Evolutionary conservation across 2,113 vertebrate species (phyloP).

Genomic region (Brachyistius frenatus): DNA sequence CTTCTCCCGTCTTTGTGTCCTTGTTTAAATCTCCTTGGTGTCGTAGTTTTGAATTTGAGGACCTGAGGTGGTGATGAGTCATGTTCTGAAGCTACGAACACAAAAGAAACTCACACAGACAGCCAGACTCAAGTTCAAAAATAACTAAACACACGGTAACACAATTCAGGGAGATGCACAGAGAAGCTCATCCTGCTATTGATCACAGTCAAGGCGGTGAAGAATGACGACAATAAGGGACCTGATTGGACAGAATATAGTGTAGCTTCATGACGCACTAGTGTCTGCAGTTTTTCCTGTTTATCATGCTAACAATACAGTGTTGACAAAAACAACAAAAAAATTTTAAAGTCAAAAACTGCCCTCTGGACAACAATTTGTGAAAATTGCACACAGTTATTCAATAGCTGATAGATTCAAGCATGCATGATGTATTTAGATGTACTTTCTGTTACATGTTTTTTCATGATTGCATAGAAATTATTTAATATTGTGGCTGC

Average conservation of each 20-base stretch:
- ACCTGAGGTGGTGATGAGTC: conserved; percentile 44
- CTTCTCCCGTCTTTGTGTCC: neutral
- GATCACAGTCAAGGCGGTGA: neutral
- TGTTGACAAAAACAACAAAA: too few relatives aligned
- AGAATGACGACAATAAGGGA: neutral
- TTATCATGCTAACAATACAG: neutral
- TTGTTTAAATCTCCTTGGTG: neutral
- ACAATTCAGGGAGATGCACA: conserved; percentile 3
- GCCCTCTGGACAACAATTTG: neutral
- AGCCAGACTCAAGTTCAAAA: conserved; percentile 1
- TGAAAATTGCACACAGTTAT: neutral
- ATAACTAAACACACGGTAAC: neutral
- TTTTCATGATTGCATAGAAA: too few relatives aligned
- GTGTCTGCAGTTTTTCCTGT: too few relatives aligned
- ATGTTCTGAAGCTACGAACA: conserved; percentile 29
- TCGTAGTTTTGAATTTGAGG: conserved; percentile 18
- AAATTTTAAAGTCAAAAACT: too few relatives aligned
- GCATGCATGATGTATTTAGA: too few relatives aligned
- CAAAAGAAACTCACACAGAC: conserved; percentile 22
- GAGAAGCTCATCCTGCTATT: neutral
- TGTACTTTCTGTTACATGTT: too few relatives aligned
- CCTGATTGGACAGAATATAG: neutral
- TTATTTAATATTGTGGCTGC: too few relatives aligned
- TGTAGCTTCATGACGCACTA: neutral
- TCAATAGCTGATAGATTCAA: too few relatives aligned